phyloP scores from a whole-genome alignment of 2,888 invertebrate species.

The Holacanthella duospinosa region DNA sequence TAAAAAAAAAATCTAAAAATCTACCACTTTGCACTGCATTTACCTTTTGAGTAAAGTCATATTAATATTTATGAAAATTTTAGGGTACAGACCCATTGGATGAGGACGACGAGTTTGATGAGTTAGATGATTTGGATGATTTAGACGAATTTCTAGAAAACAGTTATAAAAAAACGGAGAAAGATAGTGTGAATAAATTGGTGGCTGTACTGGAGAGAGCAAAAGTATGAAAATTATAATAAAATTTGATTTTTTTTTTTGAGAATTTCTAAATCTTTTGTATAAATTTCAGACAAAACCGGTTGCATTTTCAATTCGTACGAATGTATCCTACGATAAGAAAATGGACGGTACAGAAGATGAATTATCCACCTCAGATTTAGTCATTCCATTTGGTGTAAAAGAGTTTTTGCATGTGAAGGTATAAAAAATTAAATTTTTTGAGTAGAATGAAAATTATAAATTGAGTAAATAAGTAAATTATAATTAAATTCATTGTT shows the following conservation, averaged over 20 bases:
- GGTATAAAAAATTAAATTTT: neutral
- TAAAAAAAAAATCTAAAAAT: too few species aligned
- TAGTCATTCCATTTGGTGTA: slow-evolving; percentile 4
- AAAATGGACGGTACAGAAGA: slow-evolving; percentile 1
- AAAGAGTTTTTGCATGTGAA: slow-evolving; percentile 4
- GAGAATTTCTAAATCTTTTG: neutral
- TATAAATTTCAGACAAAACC: neutral
- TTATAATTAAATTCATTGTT: too few species aligned
- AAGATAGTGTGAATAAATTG: neutral
- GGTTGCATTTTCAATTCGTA: slow-evolving; percentile 5
- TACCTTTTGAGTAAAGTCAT: too few species aligned
- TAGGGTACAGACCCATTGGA: neutral
- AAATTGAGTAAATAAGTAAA: too few species aligned
- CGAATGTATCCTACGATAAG: slow-evolving; percentile 3
- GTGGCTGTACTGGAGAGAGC: neutral
- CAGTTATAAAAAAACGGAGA: neutral
- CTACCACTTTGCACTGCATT: too few species aligned
- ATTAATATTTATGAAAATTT: neutral
- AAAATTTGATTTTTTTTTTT: slow-evolving; percentile 1
- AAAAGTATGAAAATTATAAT: neutral
- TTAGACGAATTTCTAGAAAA: neutral
- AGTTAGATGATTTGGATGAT: neutral
- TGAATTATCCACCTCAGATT: neutral
- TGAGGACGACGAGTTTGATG: neutral
- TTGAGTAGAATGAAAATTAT: too few species aligned